These are phyloP conservation scores for Sinocyclocheilus rhinocerous DNA, from an alignment of 2,113 vertebrate species.

Conservation along the genomic window DNA sequence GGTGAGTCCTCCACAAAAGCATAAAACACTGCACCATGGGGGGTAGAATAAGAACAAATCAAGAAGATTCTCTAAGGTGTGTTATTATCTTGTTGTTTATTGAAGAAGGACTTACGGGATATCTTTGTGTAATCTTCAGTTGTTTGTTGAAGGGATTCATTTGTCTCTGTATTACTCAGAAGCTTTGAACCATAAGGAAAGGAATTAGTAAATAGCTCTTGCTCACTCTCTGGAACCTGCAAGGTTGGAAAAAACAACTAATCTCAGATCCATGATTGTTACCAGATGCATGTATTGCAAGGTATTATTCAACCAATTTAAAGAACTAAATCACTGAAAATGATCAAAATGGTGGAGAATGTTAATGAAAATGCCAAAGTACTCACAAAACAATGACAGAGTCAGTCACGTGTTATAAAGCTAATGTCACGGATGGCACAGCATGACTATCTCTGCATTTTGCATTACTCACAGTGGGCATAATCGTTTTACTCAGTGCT, in stretches of 20 bases:
- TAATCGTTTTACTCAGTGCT: conserved; percentile 50
- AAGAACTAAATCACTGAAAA: background rate
- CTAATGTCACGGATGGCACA: background rate
- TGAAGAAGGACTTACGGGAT: background rate
- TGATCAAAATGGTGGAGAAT: background rate
- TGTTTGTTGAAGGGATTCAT: background rate
- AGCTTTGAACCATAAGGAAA: background rate
- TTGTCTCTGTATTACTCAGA: conserved; percentile 29
- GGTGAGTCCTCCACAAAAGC: conserved; percentile 44
- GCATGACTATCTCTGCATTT: background rate
- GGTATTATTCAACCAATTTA: too few relatives aligned
- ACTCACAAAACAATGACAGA: background rate
- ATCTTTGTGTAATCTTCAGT: background rate
- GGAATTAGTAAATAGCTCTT: conserved; percentile 31
- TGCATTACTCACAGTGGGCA: conserved; percentile 73
- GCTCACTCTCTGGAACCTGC: conserved; percentile 28
- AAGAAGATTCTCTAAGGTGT: background rate
- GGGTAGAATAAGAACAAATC: background rate
- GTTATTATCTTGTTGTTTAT: background rate
- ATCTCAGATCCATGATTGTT: background rate
- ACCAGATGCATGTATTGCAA: background rate
- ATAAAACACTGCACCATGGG: conserved; percentile 11
- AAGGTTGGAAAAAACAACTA: conserved; percentile 14
- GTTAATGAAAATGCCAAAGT: background rate
- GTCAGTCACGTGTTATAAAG: background rate